Evolutionary conservation across 2,888 invertebrate genomes (phyloP).

Genomic region (Euplagia quadripunctaria): DNA sequence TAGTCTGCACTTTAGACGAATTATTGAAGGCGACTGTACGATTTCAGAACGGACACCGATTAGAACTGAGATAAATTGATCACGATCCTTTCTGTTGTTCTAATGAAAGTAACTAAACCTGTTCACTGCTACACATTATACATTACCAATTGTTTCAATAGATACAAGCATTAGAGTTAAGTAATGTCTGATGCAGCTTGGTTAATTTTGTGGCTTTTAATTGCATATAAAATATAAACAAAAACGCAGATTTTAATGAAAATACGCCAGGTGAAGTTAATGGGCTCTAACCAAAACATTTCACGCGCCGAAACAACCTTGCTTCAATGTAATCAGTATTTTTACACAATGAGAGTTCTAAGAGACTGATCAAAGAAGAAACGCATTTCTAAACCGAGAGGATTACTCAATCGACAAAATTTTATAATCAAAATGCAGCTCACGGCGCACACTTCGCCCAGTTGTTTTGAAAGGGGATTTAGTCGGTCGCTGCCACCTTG

Average conservation of each 20-base stretch:
- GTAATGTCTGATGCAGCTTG: slow-evolving; percentile 25
- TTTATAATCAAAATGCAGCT: slow-evolving; percentile 63
- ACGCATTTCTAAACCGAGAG: slow-evolving; percentile 59
- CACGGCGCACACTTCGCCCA: slow-evolving; percentile 51
- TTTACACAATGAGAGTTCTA: slow-evolving; percentile 17
- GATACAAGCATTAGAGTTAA: slow-evolving; percentile 36
- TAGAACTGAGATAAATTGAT: slow-evolving; percentile 60
- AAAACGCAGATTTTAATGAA: background rate
- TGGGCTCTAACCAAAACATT: background rate
- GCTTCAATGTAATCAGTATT: slow-evolving; percentile 8
- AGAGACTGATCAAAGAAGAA: slow-evolving; percentile 35
- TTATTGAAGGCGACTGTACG: slow-evolving; percentile 28
- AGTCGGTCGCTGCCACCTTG: slow-evolving; percentile 45
- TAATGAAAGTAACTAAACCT: slow-evolving; percentile 60
- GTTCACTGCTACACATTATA: slow-evolving; percentile 40
- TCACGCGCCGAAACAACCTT: slow-evolving; percentile 8
- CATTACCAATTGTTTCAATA: slow-evolving; percentile 39
- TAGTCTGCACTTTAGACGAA: slow-evolving; percentile 18
- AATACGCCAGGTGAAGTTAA: background rate
- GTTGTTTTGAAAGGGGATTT: slow-evolving; percentile 63
- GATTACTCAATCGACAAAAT: slow-evolving; percentile 64
- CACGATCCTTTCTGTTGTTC: slow-evolving; percentile 50
- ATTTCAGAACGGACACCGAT: slow-evolving; percentile 51
- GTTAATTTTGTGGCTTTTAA: background rate
- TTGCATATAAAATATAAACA: background rate